Evolutionary conservation across 2,113 vertebrate genomes (phyloP), one percentile per base, ranked within the genome.

Genomic region (Apistogramma diplotaenia): DNA sequence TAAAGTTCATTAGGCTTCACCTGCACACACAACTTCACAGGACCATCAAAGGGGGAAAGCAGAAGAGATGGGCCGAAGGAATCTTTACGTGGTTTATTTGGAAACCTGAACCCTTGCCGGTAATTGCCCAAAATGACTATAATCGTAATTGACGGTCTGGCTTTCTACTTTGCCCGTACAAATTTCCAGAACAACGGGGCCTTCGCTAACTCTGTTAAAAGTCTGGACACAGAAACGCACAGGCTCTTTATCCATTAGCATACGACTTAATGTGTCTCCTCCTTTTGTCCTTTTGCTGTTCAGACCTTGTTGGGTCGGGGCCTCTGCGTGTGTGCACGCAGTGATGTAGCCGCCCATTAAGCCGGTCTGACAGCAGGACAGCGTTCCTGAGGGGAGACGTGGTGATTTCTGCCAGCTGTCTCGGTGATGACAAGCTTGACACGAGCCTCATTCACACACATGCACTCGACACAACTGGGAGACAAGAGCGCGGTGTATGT

Each of bases 121-220:
- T 94, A 94, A 95, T 94, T 94, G 91, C 85, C 83, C 85, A 85
- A 93, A 95, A 95, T 93, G 91, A 93, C 91, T 89, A 88, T 91
- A 93, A 94, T 93, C 84, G 88, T 93, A 94, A 94, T 91, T 92
- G 94, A 93, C 35, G 91, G 89, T 93, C 94, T 95, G 93, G 89
- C 82, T 94, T 94, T 93, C 87, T 87, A 92, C 82, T 95, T 90
- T 91, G 91, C 92, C 93, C 88, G 76, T 82, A 89, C 72, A 82
- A 83, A 91, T 93, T 93, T 94, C 92, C 91, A 89, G 78, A 19
- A 86, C n/a, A 82, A 90, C 71, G 31, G 79, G 88, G 79, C 74
- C 83, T 89, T 82, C 59, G 55, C 89, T 91, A 88, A 89, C 60
- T 85, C 86, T 72, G 70, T 89, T 86, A 87, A 92, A 89, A 80